phyloP scores from a whole-genome alignment of 1,140 invertebrate genomes.

The Forficula auricularia region DNA sequence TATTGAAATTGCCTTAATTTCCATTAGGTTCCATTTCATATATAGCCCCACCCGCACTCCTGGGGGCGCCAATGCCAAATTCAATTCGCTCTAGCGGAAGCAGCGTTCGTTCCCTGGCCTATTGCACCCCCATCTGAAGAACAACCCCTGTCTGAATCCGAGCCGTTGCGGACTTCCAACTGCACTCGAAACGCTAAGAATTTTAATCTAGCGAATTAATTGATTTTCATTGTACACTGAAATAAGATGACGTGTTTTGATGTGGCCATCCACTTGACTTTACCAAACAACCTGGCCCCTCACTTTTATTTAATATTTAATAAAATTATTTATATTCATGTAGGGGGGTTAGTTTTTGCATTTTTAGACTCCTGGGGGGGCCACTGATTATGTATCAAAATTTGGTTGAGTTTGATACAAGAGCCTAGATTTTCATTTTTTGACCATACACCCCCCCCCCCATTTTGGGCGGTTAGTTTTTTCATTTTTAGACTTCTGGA shows the following conservation, averaged over 20 bases:
- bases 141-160: not conserved
- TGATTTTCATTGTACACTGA: conserved; percentile 8
- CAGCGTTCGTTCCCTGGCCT: not conserved
- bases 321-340: too few relatives aligned
- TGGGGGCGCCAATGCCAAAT: not conserved
- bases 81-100: not conserved
- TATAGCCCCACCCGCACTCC: not conserved
- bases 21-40: not conserved
- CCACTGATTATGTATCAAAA: too few relatives aligned
- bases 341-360: too few relatives aligned
- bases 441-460: too few relatives aligned
- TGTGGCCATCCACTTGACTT: too few relatives aligned
- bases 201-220: conserved; percentile 10
- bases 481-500: too few relatives aligned
- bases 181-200: conserved; percentile 1
- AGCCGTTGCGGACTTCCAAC: not conserved
- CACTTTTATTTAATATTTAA: too few relatives aligned
- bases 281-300: too few relatives aligned
- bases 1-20: conserved; percentile 5
- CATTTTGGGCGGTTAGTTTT: too few relatives aligned
- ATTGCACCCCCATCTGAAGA: not conserved
- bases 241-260: not conserved
- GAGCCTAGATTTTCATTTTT: too few relatives aligned
- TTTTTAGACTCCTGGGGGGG: too few relatives aligned
- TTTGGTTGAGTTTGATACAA: too few relatives aligned